Evolutionary conservation across 2,113 vertebrate species (phyloP).

Genomic region (Chrysochloris asiatica): DNA sequence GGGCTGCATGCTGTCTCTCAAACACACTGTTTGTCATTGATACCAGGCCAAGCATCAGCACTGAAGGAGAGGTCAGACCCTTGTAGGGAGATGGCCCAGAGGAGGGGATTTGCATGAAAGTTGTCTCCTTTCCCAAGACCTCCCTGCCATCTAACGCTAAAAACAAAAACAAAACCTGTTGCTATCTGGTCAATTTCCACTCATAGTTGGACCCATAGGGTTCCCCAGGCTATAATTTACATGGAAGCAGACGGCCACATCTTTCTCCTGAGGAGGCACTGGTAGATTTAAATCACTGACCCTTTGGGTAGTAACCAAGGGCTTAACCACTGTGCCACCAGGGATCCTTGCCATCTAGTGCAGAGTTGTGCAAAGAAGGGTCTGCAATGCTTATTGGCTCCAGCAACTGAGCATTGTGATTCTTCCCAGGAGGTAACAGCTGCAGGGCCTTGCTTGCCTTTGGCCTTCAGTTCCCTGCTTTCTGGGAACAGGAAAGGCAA

Average conservation of each 20-base stretch:
- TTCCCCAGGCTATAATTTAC: not conserved
- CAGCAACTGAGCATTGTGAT: not conserved
- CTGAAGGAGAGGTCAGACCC: too few relatives aligned
- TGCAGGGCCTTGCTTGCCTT: not conserved
- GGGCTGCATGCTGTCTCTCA: not conserved
- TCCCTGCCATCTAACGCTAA: not conserved
- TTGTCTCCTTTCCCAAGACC: not conserved
- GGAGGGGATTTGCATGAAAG: not conserved
- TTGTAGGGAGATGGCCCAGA: not conserved
- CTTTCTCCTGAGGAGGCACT: not conserved
- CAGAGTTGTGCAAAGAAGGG: not conserved
- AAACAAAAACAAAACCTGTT: not conserved
- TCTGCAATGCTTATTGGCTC: not conserved
- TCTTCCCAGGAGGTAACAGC: not conserved
- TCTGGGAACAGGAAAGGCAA: not conserved
- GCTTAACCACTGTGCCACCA: not conserved
- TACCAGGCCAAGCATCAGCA: not conserved
- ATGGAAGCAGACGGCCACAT: not conserved
- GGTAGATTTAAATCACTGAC: not conserved
- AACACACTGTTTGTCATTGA: not conserved
- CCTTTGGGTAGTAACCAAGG: not conserved
- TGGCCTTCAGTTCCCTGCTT: not conserved
- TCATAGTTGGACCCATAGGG: not conserved
- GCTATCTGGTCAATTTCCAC: not conserved
- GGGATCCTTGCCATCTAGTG: not conserved